These are phyloP conservation scores for Electrophaes corylata DNA, from an alignment of 2,888 invertebrate genomes.

Conservation along the genomic window DNA sequence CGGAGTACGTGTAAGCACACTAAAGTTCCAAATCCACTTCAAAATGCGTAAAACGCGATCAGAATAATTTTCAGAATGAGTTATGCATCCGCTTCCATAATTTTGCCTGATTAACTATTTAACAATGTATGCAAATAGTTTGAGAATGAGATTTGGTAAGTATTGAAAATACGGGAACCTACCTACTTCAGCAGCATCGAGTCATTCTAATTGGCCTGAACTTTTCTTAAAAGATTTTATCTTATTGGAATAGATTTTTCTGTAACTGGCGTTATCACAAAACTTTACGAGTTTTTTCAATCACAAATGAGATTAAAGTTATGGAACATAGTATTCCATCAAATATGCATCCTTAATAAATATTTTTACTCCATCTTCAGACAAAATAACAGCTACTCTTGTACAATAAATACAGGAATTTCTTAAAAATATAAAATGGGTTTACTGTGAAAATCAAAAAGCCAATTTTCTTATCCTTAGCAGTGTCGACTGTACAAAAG, in stretches of 20 bases:
- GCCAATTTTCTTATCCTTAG: not conserved
- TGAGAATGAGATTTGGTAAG: not conserved
- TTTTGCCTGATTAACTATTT: not conserved
- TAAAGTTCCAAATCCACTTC: conserved; percentile 20
- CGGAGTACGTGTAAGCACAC: conserved; percentile 24
- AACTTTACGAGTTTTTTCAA: not conserved
- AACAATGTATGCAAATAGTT: not conserved
- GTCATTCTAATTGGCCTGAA: conserved; percentile 3
- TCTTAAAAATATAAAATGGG: not conserved
- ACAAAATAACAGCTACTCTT: no score
- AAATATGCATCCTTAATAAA: no score
- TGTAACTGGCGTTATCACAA: not conserved
- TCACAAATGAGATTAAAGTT: not conserved
- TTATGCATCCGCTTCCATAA: conserved; percentile 12
- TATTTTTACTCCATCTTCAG: no score
- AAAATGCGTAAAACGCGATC: conserved; percentile 21
- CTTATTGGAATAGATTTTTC: not conserved
- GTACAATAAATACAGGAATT: no score
- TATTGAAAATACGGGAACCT: not conserved
- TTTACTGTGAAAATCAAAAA: not conserved
- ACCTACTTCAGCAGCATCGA: no score
- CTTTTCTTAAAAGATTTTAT: not conserved
- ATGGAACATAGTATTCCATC: not conserved
- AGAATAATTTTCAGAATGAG: conserved; percentile 18
- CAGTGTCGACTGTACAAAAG: conserved; percentile 8